Percentiles rank a stretch among this genome's conserved stretches.
Evolutionary conservation across 2,888 invertebrate species (phyloP).

Genomic region (Ophioninae sp.): DNA sequence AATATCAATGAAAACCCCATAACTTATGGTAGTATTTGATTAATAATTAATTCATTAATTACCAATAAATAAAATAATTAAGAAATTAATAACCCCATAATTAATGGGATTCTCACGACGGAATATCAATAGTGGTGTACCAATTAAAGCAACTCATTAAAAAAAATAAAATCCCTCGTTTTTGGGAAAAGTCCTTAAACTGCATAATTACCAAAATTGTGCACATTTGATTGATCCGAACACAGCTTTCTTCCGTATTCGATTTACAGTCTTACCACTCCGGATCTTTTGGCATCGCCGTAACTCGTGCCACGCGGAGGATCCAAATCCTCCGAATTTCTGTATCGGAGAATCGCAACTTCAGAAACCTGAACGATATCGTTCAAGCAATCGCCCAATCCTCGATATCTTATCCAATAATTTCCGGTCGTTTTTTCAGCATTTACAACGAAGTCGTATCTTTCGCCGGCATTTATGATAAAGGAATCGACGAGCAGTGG

Average conservation of each 20-base stretch:
- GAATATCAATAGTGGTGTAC: too few species aligned
- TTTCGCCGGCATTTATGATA: slow-evolving; percentile 81
- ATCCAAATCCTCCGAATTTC: slow-evolving; percentile 41
- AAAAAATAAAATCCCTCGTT: too few species aligned
- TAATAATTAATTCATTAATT: too few species aligned
- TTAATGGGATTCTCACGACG: too few species aligned
- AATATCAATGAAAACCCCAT: too few species aligned
- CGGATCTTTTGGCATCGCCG: slow-evolving; percentile 68
- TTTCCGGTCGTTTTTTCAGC: slow-evolving; percentile 76
- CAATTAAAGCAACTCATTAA: too few species aligned
- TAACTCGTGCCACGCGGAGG: slow-evolving; percentile 64
- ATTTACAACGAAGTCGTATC: slow-evolving; percentile 81
- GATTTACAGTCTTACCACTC: slow-evolving; percentile 68
- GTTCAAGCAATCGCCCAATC: slow-evolving; percentile 72
- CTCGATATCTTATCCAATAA: slow-evolving; percentile 81
- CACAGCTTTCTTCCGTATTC: not conserved
- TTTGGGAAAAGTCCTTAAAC: too few species aligned
- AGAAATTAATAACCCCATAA: too few species aligned
- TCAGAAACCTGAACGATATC: slow-evolving; percentile 52
- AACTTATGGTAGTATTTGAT: too few species aligned
- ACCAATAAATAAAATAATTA: too few species aligned
- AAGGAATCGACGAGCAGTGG: slow-evolving; percentile 77
- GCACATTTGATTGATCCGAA: not conserved
- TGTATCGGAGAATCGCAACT: slow-evolving; percentile 67
- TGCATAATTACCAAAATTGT: not conserved